A percentile compares a stretch with the other conserved stretches of the same genome.
Evolutionary conservation across 2,888 invertebrate genomes (phyloP).

Genomic region (Trachelus troglodyta): DNA sequence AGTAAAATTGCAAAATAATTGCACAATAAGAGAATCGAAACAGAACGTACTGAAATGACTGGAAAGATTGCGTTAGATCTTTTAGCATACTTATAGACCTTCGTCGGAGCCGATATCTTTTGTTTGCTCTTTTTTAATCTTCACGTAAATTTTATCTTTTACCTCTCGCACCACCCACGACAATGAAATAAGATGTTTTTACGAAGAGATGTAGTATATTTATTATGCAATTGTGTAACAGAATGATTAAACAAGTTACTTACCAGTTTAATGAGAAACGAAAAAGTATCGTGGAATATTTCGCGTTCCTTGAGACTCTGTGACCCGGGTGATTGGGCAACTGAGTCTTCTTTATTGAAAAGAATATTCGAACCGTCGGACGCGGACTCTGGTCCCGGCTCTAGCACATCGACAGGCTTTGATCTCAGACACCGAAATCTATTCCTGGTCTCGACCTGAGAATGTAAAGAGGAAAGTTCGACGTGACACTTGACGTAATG

Average conservation of each 20-base stretch:
- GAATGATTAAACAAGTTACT: constrained; percentile 12
- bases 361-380: neutral
- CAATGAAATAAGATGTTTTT: neutral
- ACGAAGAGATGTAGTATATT: neutral
- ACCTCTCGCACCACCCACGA: neutral
- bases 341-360: constrained; percentile 12
- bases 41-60: neutral
- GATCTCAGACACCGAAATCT: constrained; percentile 59
- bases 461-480: constrained; percentile 13
- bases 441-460: constrained; percentile 59
- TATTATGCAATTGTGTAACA: neutral
- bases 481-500: neutral
- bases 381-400: constrained; percentile 13
- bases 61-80: neutral
- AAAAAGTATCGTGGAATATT: constrained; percentile 56
- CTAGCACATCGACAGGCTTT: constrained; percentile 51
- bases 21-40: neutral
- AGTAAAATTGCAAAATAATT: neutral
- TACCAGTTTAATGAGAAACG: constrained; percentile 55
- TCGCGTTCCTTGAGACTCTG: constrained; percentile 49
- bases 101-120: neutral
- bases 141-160: neutral
- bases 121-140: neutral
- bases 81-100: neutral
- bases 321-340: constrained; percentile 41